These are phyloP conservation scores for Cryptophagus acutangulus DNA, from an alignment of 2,888 invertebrate species.

Conservation along the genomic window DNA sequence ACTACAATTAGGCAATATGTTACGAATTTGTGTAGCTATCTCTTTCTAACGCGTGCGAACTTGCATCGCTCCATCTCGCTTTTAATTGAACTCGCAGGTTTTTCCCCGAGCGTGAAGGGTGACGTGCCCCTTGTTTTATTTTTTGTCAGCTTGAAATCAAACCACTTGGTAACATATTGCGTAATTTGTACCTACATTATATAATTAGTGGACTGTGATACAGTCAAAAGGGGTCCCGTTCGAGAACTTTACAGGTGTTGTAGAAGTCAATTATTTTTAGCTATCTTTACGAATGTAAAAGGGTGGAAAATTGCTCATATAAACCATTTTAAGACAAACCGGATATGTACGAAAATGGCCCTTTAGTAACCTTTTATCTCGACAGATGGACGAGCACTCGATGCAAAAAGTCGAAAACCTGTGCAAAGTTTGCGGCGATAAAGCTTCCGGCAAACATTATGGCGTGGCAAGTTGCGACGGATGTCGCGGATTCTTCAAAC, in stretches of 20 bases:
- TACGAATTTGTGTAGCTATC: too few species aligned
- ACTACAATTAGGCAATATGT: not conserved
- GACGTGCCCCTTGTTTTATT: too few species aligned
- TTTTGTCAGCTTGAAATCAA: too few species aligned
- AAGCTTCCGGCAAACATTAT: slow-evolving; percentile 82
- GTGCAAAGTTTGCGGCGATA: slow-evolving; percentile 86
- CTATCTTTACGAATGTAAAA: not conserved
- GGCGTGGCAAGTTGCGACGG: slow-evolving; percentile 86
- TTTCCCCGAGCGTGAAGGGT: too few species aligned
- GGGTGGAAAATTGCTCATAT: not conserved
- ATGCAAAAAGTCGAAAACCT: slow-evolving; percentile 37
- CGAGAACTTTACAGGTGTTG: slow-evolving; percentile 22
- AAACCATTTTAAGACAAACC: not conserved
- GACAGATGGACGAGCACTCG: slow-evolving; percentile 41
- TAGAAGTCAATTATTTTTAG: slow-evolving; percentile 15
- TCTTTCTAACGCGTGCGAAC: too few species aligned
- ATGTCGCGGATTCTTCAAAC: slow-evolving; percentile 90
- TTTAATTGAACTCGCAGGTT: too few species aligned
- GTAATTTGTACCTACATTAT: slow-evolving; percentile 36
- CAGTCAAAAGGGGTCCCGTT: too few species aligned
- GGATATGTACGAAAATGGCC: not conserved
- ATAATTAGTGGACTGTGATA: not conserved
- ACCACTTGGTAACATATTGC: slow-evolving; percentile 36
- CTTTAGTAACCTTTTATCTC: slow-evolving; percentile 3
- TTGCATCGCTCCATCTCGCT: too few species aligned